These are phyloP conservation scores for Paralichthys olivaceus DNA, from an alignment of 2,113 vertebrate species.

Conservation along the genomic window DNA sequence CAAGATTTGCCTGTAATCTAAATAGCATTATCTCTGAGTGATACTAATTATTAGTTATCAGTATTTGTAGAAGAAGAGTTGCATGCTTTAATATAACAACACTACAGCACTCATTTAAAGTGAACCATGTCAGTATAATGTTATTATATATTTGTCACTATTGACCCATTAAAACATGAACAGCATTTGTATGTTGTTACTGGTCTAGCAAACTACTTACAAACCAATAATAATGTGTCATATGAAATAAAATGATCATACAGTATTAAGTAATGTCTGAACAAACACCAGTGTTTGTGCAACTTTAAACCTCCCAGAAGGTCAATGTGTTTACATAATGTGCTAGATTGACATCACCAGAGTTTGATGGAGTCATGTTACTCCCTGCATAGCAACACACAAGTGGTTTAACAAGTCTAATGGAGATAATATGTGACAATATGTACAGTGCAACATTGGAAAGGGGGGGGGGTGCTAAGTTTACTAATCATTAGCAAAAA, in stretches of 20 bases:
- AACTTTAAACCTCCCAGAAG: no score
- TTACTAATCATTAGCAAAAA: not conserved
- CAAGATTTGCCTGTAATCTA: not conserved
- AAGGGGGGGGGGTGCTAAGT: not conserved
- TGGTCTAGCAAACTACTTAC: no score
- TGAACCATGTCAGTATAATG: no score
- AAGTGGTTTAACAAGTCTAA: not conserved
- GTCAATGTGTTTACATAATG: no score
- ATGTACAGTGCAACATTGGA: not conserved
- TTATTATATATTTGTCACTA: no score
- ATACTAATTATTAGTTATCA: not conserved
- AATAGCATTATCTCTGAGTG: not conserved
- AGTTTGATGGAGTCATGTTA: not conserved
- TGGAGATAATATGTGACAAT: not conserved
- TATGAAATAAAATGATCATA: no score
- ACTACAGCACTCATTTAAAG: no score
- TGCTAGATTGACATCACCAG: not conserved
- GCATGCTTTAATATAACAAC: no score
- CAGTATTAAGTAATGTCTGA: no score
- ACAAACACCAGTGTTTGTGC: no score
- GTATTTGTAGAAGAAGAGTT: no score
- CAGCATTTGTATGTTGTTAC: not conserved
- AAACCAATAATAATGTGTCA: no score
- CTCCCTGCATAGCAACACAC: not conserved
- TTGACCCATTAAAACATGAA: not conserved